Conservation (phyloP, 2,113 vertebrate species). For the Oryzias woworae region DNA sequence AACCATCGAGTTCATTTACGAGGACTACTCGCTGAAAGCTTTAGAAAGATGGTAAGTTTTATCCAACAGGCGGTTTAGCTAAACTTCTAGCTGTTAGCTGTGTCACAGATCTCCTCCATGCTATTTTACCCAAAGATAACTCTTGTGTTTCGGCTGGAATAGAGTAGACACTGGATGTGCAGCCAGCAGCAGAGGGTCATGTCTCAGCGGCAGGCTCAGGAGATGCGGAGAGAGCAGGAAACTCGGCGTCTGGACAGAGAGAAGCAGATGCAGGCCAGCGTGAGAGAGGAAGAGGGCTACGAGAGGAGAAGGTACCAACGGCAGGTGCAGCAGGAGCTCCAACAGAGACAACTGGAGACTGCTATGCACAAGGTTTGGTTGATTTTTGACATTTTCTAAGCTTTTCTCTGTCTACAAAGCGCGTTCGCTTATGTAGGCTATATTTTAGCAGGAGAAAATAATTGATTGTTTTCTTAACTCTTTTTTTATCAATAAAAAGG, state of each 20-base stretch:
- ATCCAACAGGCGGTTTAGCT: no score
- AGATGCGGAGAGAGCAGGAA: slow-evolving; percentile 58
- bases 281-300: slow-evolving; percentile 67
- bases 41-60: no score
- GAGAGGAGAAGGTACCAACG: slow-evolving; percentile 70
- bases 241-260: slow-evolving; percentile 54
- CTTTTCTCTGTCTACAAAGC: not conserved
- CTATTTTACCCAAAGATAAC: no score
- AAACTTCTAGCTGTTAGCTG: no score
- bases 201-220: slow-evolving; percentile 41
- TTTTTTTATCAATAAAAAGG: no score
- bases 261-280: slow-evolving; percentile 44
- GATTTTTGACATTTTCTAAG: no score
- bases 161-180: slow-evolving; percentile 43
- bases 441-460: no score
- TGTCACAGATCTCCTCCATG: no score
- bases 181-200: slow-evolving; percentile 52
- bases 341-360: slow-evolving; percentile 77
- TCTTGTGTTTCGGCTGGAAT: slow-evolving; percentile 7
- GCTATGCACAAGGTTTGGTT: slow-evolving; percentile 72
- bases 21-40: no score
- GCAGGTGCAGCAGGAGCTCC: slow-evolving; percentile 73
- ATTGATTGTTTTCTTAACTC: no score
- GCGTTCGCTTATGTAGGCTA: not conserved
- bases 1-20: no score